Base-by-base conservation (phyloP, 2,888 invertebrate genomes). In the Cantharis lateralis region DNA sequence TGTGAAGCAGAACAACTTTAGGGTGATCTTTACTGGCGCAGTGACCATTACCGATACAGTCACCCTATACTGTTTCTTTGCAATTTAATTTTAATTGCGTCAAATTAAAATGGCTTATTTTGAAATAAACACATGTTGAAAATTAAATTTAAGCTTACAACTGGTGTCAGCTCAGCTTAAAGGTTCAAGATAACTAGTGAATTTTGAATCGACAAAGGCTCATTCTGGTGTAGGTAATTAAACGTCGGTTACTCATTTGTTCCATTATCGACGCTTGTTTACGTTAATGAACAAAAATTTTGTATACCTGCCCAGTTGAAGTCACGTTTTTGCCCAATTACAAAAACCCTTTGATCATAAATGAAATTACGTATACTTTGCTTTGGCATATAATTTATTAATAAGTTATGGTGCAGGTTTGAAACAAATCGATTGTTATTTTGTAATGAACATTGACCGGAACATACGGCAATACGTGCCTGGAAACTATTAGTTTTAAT, bases 401-500 rank as follows among this genome's bases (percentile, higher is more conserved):
- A 72, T 72, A 72, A 24, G 48, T 20, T 48, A 18, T 11, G 48
- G 72, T 71, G 71, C 16, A 62, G 20, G 20, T 48, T 48, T 72
- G 66, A 72, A 69, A 69, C 73, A 73, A 73, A 73, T 69, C 73
- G 68, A 73, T 69, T 69, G 69, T n/a, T 73, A 73, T 32, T 73
- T 68, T 20, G 16, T 72, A 72, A 68, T 72, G 72, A 72, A 72
- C 68, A 48, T 20, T 61, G 66, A 72, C 66, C 64, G 72, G 66
- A 72, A 69, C 69, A 18, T 68, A 73, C 68, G 48, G 32, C 48
- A 70, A 63, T 74, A 74, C 74, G 74, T 74, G 74, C 74, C 61
- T 74, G 32, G 32, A 62, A 66, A 74, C 74, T 74, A 70, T 74
- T 70, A 74, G 74, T 70, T 69, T 74, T 74, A 74, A 70, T 74